Conservation (phyloP, 2,113 vertebrate genomes). For the Notiomystis cincta region DNA sequence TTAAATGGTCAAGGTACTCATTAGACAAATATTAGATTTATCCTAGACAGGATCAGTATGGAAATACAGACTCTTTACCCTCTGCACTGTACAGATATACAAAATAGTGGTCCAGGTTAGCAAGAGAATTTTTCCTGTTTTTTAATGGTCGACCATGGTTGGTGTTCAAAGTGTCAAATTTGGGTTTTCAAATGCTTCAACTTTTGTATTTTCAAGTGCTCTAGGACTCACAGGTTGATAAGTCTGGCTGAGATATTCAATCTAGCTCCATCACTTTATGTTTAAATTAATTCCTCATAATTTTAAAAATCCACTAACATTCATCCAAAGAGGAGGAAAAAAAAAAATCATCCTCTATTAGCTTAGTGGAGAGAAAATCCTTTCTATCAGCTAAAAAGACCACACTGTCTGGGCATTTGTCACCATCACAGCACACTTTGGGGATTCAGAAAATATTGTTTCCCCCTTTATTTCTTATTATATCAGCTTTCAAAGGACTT, state of each 20-base stretch:
- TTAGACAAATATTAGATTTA: neutral
- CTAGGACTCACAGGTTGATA: neutral
- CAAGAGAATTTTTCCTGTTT: neutral
- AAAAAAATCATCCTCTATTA: neutral
- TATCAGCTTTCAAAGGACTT: neutral
- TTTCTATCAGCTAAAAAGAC: neutral
- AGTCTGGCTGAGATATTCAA: neutral
- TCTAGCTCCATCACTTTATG: neutral
- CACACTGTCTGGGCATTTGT: neutral
- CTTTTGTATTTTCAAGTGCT: neutral
- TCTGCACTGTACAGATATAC: neutral
- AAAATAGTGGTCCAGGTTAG: neutral
- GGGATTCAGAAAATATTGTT: neutral
- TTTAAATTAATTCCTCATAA: neutral
- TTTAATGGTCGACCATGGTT: neutral
- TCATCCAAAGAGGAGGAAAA: neutral
- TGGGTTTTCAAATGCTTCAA: neutral
- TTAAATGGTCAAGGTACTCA: neutral
- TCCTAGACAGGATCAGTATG: neutral
- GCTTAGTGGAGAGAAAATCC: neutral
- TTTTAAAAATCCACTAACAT: neutral
- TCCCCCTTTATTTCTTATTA: neutral
- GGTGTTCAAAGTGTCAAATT: neutral
- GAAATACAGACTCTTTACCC: neutral
- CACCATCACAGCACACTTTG: neutral